These are phyloP conservation scores for Melanotaenia pygmaea DNA, from an alignment of 2,797 vertebrate species.

Conservation along the genomic window DNA sequence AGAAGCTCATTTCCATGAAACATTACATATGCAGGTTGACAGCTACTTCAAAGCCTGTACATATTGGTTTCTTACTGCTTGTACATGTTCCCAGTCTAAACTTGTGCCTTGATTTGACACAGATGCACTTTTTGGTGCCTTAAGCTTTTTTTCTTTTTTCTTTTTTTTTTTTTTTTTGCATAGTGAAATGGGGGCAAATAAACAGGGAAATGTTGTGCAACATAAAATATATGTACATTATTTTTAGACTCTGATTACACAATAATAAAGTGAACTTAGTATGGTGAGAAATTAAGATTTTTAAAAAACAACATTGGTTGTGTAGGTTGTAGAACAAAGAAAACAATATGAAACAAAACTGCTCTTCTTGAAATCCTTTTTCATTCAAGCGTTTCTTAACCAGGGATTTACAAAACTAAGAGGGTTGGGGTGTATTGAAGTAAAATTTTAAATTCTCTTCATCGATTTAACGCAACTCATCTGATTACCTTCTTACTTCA, in stretches of 20 bases:
- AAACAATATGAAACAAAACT: background rate
- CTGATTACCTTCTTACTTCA: background rate
- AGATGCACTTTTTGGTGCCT: slow-evolving; percentile 7
- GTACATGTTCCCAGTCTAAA: slow-evolving; percentile 28
- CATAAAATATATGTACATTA: background rate
- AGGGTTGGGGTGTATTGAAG: too few species aligned
- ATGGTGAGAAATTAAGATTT: background rate
- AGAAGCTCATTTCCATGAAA: slow-evolving; percentile 68
- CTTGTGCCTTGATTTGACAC: slow-evolving; percentile 32
- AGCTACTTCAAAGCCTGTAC: slow-evolving; percentile 61
- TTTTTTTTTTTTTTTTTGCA: background rate
- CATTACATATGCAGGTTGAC: slow-evolving; percentile 59
- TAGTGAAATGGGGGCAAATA: background rate
- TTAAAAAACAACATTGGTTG: background rate
- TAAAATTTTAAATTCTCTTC: background rate
- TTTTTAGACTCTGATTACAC: background rate
- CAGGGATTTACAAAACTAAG: too few species aligned
- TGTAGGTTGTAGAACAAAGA: background rate
- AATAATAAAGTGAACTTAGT: background rate
- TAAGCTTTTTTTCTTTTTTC: background rate
- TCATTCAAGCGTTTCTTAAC: background rate
- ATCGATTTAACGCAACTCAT: background rate
- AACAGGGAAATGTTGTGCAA: background rate
- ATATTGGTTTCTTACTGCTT: slow-evolving; percentile 35
- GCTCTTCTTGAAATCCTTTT: background rate